A percentile compares a stretch with the other conserved stretches of the same genome.
phyloP scores from a whole-genome alignment of 2,797 vertebrate species.

The Etheostoma nigrum region DNA sequence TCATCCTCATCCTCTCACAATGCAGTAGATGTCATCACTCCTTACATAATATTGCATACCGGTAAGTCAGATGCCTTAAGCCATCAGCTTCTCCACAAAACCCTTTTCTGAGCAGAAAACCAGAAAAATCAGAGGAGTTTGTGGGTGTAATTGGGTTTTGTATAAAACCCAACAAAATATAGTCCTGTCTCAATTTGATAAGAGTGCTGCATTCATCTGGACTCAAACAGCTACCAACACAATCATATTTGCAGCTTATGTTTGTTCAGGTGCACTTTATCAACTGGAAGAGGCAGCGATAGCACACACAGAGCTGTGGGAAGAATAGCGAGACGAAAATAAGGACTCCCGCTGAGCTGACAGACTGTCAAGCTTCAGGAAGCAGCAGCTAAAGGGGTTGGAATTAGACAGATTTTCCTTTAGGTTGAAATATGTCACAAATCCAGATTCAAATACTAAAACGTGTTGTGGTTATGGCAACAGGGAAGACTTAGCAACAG shows the following conservation, averaged over 20 bases:
- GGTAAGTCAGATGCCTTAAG: not conserved
- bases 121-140: not conserved
- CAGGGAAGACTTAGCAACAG: conserved; percentile 3
- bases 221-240: conserved; percentile 4
- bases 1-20: not conserved
- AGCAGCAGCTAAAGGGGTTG: conserved; percentile 1
- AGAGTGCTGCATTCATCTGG: conserved; percentile 7
- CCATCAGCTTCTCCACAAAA: conserved; percentile 15
- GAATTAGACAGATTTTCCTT: conserved; percentile 22
- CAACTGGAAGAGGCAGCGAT: not conserved
- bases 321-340: conserved; percentile 15
- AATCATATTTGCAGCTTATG: conserved; percentile 10
- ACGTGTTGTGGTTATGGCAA: conserved; percentile 10
- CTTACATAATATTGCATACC: conserved; percentile 26
- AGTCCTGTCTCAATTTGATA: conserved; percentile 1
- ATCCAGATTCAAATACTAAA: conserved; percentile 23
- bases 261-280: conserved; percentile 16
- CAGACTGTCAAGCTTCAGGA: conserved; percentile 6
- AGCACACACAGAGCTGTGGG: conserved; percentile 1
- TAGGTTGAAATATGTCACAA: conserved; percentile 20
- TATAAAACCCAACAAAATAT: conserved; percentile 8
- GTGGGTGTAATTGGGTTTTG: conserved; percentile 12
- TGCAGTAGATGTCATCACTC: conserved; percentile 28
- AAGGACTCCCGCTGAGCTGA: conserved; percentile 12
- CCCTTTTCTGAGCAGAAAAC: conserved; percentile 1